Base-by-base conservation (phyloP, 2,797 vertebrate genomes). In the Neosilurus hyrtlii region DNA sequence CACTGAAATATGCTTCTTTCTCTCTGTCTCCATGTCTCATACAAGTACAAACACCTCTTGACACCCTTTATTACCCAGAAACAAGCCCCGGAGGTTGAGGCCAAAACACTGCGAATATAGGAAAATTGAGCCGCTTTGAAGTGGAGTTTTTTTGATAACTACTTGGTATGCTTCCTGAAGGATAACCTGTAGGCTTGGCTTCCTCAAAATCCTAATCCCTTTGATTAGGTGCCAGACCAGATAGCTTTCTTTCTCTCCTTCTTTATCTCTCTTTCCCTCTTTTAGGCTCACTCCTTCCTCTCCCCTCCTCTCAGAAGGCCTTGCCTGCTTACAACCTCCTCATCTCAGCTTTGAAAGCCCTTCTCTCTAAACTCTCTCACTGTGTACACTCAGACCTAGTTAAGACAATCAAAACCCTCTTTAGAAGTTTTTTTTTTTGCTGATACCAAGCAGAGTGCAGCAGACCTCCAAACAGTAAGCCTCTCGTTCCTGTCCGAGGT, bases 41-140 rank as follows among this genome's bases (percentile, higher is more conserved):
- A 93, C 95, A 94, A 95, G 95, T 95, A 94, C 94, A 96, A 97
- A 96, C 95, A 96, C 95, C 94, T 96, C 87, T 94, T 93, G 93
- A 94, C 92, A 91, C 93, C 93, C 85, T 93, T 91, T 93, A 94
- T 94, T 94, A 96, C 95, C 95, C 95, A 94, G 94, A 95, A 96
- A 97, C 93, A 92, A 93, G 94, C 96, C 96, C 65, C 89, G 90
- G 86, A 88, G 96, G 95, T 95, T 93, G 92, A 94, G 94, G 94
- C 96, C 96, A 95, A 93, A 96, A 96, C 95, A 95, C 93, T 95
- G 95, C 94, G 96, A 96, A 95, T 96, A 95, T 96, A 95, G 96
- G 96, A 97, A 97, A 97, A 98, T 97, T 94, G 96, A 97, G 96
- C 93, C 92, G 94, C 98, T 99, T 99, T 99, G 97, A 99, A 98